Evolutionary conservation across 2,888 invertebrate species (phyloP).

Genomic region (Mechanitis mazaeus): DNA sequence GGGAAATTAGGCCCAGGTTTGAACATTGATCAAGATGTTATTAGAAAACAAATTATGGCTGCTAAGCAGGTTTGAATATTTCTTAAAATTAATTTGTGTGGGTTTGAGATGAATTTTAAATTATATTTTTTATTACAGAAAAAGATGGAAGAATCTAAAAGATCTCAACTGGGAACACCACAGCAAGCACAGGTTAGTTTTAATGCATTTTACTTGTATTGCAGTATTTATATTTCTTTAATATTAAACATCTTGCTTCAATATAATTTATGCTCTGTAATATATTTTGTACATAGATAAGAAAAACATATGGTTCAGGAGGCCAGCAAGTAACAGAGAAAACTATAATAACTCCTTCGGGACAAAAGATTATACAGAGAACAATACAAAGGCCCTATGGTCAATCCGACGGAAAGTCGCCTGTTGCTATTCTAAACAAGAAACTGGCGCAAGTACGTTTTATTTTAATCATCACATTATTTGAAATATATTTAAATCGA

Average conservation of each 20-base stretch:
- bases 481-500: background rate
- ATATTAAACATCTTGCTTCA: background rate
- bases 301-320: constrained; percentile 51
- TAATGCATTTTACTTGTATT: background rate
- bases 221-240: background rate
- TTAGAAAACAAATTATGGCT: constrained; percentile 70
- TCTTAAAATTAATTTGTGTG: background rate
- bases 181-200: constrained; percentile 45
- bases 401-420: constrained; percentile 52
- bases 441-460: constrained; percentile 58
- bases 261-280: background rate
- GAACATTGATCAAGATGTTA: constrained; percentile 70
- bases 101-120: background rate
- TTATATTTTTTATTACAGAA: constrained; percentile 41
- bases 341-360: constrained; percentile 72
- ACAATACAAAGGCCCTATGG: constrained; percentile 61
- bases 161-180: constrained; percentile 45
- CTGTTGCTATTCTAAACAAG: constrained; percentile 65
- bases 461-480: background rate
- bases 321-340: constrained; percentile 71
- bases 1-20: constrained; percentile 73
- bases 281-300: constrained; percentile 38
- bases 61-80: constrained; percentile 62
- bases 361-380: constrained; percentile 73
- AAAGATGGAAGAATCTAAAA: constrained; percentile 62